Evolutionary conservation across 2,113 vertebrate species (phyloP).

Genomic region (Picathartes gymnocephalus): DNA sequence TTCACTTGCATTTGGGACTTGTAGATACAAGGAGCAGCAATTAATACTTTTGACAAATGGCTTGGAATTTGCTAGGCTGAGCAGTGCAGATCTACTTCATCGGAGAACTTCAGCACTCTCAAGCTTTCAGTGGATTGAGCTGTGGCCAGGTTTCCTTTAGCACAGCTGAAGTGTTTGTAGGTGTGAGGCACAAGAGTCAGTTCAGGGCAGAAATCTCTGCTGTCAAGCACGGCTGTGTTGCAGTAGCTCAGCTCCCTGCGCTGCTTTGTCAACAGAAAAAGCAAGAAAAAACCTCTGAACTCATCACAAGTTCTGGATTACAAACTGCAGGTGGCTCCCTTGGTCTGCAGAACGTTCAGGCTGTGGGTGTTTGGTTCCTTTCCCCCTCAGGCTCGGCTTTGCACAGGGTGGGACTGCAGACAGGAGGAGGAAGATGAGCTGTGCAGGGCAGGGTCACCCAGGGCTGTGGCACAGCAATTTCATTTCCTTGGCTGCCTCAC

Average conservation of each 20-base stretch:
- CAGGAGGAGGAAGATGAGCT: not conserved
- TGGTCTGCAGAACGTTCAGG: slow-evolving; percentile 14
- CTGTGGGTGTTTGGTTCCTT: not conserved
- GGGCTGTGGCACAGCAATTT: not conserved
- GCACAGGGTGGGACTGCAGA: not conserved
- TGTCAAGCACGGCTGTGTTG: not conserved
- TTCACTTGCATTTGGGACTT: not conserved
- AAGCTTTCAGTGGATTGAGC: not conserved
- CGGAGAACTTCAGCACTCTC: too few species aligned
- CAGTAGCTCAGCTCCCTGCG: not conserved
- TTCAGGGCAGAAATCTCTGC: not conserved
- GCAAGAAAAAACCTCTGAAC: not conserved
- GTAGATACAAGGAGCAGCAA: not conserved
- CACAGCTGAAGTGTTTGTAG: not conserved
- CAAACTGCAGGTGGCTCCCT: slow-evolving; percentile 71
- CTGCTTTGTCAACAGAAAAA: not conserved
- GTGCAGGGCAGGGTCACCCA: not conserved
- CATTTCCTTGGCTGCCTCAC: not conserved
- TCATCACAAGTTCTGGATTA: not conserved
- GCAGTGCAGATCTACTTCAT: not conserved
- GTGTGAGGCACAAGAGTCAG: not conserved
- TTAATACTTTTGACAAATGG: not conserved
- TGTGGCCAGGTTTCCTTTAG: not conserved
- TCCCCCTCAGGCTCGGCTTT: not conserved
- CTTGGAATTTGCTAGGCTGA: not conserved